Conservation (phyloP, 2,888 invertebrate genomes). For the Himalopsyche anomala region DNA sequence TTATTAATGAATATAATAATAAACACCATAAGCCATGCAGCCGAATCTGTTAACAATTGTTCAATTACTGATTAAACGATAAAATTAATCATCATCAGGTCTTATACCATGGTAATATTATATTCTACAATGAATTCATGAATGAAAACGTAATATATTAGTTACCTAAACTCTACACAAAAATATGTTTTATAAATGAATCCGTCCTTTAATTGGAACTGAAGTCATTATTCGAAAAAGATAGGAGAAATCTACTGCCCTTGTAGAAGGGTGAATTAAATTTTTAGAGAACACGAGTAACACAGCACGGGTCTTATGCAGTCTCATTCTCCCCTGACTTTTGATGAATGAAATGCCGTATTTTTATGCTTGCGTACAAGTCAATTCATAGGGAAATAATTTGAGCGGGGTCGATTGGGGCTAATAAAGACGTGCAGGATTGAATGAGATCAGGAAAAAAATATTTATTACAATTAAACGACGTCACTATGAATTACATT, state of each 20-base stretch:
- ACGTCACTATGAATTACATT: too few species aligned
- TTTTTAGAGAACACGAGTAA: slow-evolving; percentile 46
- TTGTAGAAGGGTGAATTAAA: slow-evolving; percentile 52
- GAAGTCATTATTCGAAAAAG: slow-evolving; percentile 13
- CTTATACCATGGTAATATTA: too few species aligned
- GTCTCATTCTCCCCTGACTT: slow-evolving; percentile 41
- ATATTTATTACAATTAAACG: not conserved
- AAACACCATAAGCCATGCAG: too few species aligned
- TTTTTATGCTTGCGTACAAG: slow-evolving; percentile 60
- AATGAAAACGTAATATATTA: too few species aligned
- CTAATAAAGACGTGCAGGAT: slow-evolving; percentile 58
- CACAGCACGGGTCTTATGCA: slow-evolving; percentile 20
- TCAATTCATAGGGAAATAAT: slow-evolving; percentile 62
- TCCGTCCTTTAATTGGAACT: not conserved
- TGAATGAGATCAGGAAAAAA: not conserved
- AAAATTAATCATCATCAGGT: too few species aligned
- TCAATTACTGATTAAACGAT: too few species aligned
- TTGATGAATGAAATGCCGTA: slow-evolving; percentile 55
- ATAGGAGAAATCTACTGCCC: not conserved
- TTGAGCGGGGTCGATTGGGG: slow-evolving; percentile 60
- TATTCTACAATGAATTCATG: too few species aligned
- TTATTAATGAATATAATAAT: too few species aligned
- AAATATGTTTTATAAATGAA: not conserved
- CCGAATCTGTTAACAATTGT: too few species aligned
- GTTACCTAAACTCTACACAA: not conserved